Evolutionary conservation across 2,113 vertebrate species (phyloP), one percentile per base, ranked within the genome.

Genomic region (Corythaixoides concolor): DNA sequence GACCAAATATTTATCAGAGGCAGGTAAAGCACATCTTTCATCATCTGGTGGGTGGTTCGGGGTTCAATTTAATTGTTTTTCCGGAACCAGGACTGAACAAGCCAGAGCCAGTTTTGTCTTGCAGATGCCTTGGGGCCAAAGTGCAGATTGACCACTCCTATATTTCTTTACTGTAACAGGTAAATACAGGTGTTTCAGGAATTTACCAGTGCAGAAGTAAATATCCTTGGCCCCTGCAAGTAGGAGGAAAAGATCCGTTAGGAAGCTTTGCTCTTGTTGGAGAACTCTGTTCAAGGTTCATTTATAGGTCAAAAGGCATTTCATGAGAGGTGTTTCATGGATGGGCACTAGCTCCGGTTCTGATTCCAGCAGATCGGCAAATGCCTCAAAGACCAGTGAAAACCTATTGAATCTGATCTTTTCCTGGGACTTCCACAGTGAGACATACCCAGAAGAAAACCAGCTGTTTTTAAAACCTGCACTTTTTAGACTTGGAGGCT

Each of bases 1-100:
- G 37, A 72, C 39, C 72, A 76, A 90, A 81, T 95, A 88, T 93
- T 95, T 90, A 76, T 79, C 49, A 55, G 91, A 92, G 85, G 76
- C 39, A 82, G 68, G 69, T 60, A 64, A 81, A 92, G 70, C 59
- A 87, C 64, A 39, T 70, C 67, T 21, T 47, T 79, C 15, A 5
- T 89, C 70, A 81, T 56, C 41, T 32, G 39, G 30, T 70, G 58
- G 47, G 45, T 37, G 58, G 83, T 73, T 90, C 66, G 80, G 85
- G 63, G 72, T 68, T 89, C 5, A 1, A 49, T 90, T 58, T 69
- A 75, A 76, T 91, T 75, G 47, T 76, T 95, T 91, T 93, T 85
- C 88, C 3, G 1, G 58, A 52, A 78, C 37, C n/a, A 60, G 66
- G 77, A 53, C 64, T 84, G 56, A 85, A 81, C 68, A 82, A 89